A percentile compares a stretch with the other conserved stretches of the same genome.
phyloP scores from a whole-genome alignment of 2,113 vertebrate species.

The Chloropsis hardwickii region DNA sequence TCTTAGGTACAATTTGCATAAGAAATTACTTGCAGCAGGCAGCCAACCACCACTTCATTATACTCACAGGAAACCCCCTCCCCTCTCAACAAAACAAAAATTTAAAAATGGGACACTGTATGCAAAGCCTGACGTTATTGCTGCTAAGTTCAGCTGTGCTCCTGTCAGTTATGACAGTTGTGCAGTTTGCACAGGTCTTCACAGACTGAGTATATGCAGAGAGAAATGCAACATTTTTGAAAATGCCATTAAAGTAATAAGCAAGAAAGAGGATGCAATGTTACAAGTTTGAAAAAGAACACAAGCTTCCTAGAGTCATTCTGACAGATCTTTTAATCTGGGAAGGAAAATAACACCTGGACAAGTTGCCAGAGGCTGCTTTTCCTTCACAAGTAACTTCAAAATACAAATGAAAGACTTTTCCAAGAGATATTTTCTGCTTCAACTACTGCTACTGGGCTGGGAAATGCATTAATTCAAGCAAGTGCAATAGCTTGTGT shows the following conservation, averaged over 20 bases:
- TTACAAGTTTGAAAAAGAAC: neutral
- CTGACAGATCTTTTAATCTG: neutral
- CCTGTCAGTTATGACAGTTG: neutral
- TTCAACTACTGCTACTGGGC: neutral
- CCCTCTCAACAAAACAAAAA: neutral
- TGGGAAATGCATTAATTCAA: neutral
- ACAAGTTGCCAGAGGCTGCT: neutral
- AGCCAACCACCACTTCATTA: neutral
- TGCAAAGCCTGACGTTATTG: neutral
- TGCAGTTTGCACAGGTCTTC: neutral
- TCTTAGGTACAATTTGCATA: constrained; percentile 10
- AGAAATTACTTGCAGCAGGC: neutral
- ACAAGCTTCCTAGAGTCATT: neutral
- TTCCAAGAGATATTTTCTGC: neutral
- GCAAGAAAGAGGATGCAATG: neutral
- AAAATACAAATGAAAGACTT: neutral
- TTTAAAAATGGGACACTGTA: neutral
- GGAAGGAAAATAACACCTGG: neutral
- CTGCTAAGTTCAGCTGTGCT: neutral
- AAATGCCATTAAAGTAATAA: neutral
- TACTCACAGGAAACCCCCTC: neutral
- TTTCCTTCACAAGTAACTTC: neutral
- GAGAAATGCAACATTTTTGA: neutral
- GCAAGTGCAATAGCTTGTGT: neutral
- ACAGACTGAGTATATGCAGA: neutral